Base-by-base conservation (phyloP, 2,113 vertebrate species). In the Morone saxatilis region DNA sequence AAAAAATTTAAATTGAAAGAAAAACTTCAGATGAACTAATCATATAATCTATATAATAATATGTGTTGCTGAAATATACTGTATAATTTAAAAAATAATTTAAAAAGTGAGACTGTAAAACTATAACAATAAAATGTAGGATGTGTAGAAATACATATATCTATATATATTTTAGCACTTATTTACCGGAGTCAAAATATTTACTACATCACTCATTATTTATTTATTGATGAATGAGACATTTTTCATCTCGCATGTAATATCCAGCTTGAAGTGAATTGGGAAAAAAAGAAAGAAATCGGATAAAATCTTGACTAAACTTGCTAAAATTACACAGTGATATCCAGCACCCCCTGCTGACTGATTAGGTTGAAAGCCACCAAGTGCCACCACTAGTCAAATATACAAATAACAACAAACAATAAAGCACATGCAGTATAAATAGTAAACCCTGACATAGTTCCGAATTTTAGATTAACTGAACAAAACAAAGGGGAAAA, bases 271-370 rank as follows among this genome's bases (percentile, higher is more conserved):
- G 43, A 41, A 67, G 3, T 40, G 6, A 13, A 50, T 10, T 31
- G 16, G 12, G 16, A 45, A 50, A 25, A 13, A 14, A n/a, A 38
- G 36, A 54, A 9, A 20, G 4, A 6, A 45, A 25, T 16, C 12
- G 57, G 53, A 47, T 43, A 40, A 31, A 31, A 31, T 31, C 9
- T 7, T 5, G 1, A 4, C 19, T 4, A 11, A 10, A 47, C 13
- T 10, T 5, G 0, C 11, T 20, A 0, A 38, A 38, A 25, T 38
- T 7, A 31, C 38, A 16, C 8, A 48, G 10, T 59, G 72, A 25
- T 19, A 6, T 62, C 7, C 13, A 6, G 61, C 48, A 61, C 80
- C 87, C 54, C 59, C 91, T 88, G 48, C 54, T 90, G 91, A 85
- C 13, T 11, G 7, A 78, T 36, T 1, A 5, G 7, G 40, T 25